phyloP scores from a whole-genome alignment of 1,140 invertebrate species.

The Scylla paramamosain region DNA sequence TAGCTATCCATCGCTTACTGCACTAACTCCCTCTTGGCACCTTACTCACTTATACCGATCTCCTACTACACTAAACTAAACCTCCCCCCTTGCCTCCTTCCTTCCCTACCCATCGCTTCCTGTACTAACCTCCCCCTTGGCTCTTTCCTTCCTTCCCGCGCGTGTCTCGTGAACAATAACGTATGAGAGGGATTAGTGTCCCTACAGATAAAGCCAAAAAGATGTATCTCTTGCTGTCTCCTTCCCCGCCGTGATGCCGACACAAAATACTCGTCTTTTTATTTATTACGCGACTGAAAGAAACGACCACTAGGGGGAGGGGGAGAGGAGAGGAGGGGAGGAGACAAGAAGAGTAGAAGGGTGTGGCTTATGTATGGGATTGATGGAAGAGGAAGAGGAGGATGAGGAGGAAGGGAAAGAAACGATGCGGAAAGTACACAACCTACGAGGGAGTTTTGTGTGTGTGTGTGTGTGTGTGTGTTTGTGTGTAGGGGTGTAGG shows the following conservation, averaged over 20 bases:
- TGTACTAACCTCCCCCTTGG: background rate
- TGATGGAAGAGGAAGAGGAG: background rate
- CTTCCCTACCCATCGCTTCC: background rate
- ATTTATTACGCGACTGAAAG: background rate
- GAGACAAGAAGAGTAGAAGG: background rate
- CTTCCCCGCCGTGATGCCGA: background rate
- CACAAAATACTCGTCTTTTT: background rate
- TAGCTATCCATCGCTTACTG: no score
- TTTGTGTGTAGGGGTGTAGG: background rate
- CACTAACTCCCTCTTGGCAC: no score
- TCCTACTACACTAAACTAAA: no score
- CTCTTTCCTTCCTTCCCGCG: background rate
- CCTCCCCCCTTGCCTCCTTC: background rate
- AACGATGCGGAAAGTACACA: background rate
- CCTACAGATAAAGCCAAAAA: background rate
- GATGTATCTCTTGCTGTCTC: background rate
- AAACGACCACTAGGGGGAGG: background rate
- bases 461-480: conserved; percentile 1
- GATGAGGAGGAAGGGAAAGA: background rate
- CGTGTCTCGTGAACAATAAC: background rate
- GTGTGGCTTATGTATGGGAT: background rate
- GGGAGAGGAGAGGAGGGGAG: background rate
- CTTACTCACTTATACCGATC: no score
- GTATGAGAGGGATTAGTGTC: background rate
- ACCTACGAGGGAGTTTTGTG: background rate